Evolutionary conservation across 2,888 invertebrate genomes (phyloP).

Genomic region (Dysmachus trigonus): DNA sequence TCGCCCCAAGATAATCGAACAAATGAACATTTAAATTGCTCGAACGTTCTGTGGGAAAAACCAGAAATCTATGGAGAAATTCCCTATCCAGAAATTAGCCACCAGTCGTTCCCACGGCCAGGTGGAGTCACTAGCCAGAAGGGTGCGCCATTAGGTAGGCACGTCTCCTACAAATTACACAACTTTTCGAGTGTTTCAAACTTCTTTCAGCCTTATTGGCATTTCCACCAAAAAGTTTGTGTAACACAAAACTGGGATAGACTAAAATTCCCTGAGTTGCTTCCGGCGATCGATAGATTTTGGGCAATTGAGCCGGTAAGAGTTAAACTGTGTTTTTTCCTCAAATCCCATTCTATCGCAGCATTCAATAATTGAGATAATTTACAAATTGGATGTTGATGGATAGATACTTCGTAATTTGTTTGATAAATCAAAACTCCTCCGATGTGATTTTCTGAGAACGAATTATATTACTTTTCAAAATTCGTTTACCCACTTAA

Average conservation of each 20-base stretch:
- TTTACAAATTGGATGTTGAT: neutral
- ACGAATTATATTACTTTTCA: neutral
- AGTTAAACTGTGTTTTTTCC: neutral
- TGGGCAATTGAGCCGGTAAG: neutral
- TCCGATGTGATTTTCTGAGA: neutral
- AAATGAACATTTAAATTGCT: neutral
- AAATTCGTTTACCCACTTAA: neutral
- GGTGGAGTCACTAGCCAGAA: too few species aligned
- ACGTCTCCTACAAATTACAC: neutral
- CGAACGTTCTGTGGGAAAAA: neutral
- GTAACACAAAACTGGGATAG: neutral
- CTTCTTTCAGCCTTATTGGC: neutral
- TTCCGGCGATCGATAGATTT: neutral
- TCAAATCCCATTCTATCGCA: neutral
- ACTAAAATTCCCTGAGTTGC: neutral
- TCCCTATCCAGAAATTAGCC: neutral
- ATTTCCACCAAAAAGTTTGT: neutral
- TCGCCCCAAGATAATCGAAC: neutral
- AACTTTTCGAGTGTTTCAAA: neutral
- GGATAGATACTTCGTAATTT: neutral
- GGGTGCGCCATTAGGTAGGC: neutral
- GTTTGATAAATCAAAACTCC: neutral
- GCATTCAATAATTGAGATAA: neutral
- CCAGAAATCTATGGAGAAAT: neutral
- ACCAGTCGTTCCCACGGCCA: neutral